phyloP scores from a whole-genome alignment of 2,113 vertebrate genomes.

The Zapus hudsonius region DNA sequence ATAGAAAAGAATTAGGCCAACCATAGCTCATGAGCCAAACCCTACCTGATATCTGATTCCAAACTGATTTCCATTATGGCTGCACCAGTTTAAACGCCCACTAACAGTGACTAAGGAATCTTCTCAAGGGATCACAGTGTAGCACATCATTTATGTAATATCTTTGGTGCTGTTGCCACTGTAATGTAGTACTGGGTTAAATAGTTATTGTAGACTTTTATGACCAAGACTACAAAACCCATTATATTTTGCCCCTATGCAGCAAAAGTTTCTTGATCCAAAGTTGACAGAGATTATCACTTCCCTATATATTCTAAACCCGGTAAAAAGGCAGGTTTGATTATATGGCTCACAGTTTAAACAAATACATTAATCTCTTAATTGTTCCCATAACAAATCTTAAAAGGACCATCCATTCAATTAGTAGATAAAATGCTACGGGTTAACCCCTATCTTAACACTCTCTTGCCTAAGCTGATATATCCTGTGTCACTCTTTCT shows the following conservation, averaged over 20 bases:
- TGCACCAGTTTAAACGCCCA: no score
- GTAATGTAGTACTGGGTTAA: neutral
- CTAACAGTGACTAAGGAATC: no score
- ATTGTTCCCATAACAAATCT: neutral
- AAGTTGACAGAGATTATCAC: neutral
- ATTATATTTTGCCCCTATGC: neutral
- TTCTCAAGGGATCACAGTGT: neutral
- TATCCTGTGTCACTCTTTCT: neutral
- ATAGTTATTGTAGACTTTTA: neutral
- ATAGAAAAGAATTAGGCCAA: neutral
- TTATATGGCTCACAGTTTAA: neutral
- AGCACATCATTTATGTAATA: neutral
- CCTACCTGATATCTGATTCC: neutral
- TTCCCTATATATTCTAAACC: neutral
- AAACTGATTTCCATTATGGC: no score
- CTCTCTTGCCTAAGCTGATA: no score
- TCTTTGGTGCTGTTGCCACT: neutral
- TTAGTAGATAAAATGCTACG: neutral
- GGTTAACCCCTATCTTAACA: neutral
- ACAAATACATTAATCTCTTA: neutral
- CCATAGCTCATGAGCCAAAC: neutral
- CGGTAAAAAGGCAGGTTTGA: slow-evolving; percentile 17
- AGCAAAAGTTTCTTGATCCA: neutral
- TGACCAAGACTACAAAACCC: neutral
- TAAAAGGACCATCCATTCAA: neutral